A percentile compares a stretch with the other conserved stretches of the same genome.
phyloP scores from a whole-genome alignment of 30 jellyfish, hydroid and myxozoan genomes.

The Chironex yamaguchii region DNA sequence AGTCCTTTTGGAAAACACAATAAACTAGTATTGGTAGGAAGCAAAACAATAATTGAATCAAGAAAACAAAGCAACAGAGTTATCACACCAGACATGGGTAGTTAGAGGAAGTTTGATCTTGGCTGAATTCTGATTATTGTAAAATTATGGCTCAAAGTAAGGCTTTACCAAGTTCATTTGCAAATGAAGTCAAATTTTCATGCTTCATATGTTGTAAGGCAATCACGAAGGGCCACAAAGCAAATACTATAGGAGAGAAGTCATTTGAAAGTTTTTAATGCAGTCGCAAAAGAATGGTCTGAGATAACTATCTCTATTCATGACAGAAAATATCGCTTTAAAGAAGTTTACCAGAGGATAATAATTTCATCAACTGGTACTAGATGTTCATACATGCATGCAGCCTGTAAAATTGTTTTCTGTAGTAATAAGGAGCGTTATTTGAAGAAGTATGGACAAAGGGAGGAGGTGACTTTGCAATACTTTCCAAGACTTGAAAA shows the following conservation, averaged over 20 bases:
- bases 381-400: background rate
- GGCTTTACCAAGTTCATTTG: background rate
- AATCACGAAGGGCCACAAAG: constrained; percentile 7
- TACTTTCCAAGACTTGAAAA: constrained; percentile 23
- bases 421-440: too few species aligned
- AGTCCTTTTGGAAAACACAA: too few species aligned
- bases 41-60: too few species aligned
- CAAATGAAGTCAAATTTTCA: background rate
- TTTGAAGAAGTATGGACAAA: too few species aligned
- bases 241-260: background rate
- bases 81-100: constrained; percentile 1
- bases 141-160: constrained; percentile 12
- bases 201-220: constrained; percentile 13
- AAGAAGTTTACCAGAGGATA: constrained; percentile 11
- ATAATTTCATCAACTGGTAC: background rate
- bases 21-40: too few species aligned
- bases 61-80: too few species aligned
- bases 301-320: constrained; percentile 2
- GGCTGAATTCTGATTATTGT: background rate
- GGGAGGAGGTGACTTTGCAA: too few species aligned
- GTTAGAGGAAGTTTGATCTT: background rate
- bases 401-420: too few species aligned
- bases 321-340: constrained; percentile 1
- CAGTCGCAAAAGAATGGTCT: constrained; percentile 13
- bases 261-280: constrained; percentile 17